A percentile compares a stretch with the other conserved stretches of the same genome.
These are phyloP conservation scores for Ophion costatus DNA, from an alignment of 2,888 invertebrate genomes.

Conservation along the genomic window DNA sequence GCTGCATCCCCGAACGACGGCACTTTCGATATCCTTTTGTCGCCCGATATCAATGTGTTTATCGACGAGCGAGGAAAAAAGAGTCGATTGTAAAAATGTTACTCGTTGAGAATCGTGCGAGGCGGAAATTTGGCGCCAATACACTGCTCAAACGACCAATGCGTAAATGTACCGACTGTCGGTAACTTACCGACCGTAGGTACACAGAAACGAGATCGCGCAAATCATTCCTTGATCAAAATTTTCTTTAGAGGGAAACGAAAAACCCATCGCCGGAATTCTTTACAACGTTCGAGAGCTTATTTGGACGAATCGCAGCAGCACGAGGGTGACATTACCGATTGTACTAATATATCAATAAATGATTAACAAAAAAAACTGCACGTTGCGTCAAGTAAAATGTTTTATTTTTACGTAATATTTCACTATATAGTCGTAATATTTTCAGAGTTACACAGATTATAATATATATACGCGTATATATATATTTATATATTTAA, in stretches of 20 bases:
- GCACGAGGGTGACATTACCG: neutral
- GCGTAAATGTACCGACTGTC: neutral
- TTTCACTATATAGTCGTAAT: conserved; percentile 27
- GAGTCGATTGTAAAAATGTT: neutral
- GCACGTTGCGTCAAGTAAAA: conserved; percentile 16
- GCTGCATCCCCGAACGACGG: neutral
- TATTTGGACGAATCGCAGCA: neutral
- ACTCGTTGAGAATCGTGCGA: neutral
- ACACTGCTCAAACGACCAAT: neutral
- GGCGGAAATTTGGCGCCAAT: neutral
- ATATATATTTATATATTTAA: conserved; percentile 18
- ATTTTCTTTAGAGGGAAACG: neutral
- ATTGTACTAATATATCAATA: neutral
- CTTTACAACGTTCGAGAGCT: neutral
- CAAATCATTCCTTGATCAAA: too few relatives aligned
- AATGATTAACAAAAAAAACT: neutral
- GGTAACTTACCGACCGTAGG: neutral
- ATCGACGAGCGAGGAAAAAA: neutral
- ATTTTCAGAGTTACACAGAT: conserved; percentile 19
- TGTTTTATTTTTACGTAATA: conserved; percentile 40
- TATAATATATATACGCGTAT: conserved; percentile 13
- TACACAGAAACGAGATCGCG: neutral
- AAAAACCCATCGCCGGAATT: neutral
- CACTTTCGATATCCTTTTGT: neutral
- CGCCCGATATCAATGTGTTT: neutral